A percentile compares a stretch with the other conserved stretches of the same genome.
Evolutionary conservation across 2,797 vertebrate species (phyloP).

Genomic region (Pseudomugil tenellus): DNA sequence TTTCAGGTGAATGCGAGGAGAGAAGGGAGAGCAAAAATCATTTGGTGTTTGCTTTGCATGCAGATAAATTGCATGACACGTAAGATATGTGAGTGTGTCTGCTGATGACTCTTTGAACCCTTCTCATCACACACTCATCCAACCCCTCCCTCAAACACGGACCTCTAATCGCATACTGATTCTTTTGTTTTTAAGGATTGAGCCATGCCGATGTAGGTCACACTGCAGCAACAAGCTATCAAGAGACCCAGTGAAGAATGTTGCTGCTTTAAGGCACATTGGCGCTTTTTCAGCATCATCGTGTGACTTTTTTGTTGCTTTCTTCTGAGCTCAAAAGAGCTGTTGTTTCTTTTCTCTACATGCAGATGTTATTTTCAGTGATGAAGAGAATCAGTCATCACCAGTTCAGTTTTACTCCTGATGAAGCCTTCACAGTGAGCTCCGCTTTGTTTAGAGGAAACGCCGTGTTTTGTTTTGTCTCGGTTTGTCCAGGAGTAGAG

Average conservation of each 20-base stretch:
- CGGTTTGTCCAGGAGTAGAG: not conserved
- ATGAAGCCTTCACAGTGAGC: constrained; percentile 13
- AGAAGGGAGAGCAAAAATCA: not conserved
- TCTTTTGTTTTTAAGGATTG: constrained; percentile 36
- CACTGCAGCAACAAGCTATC: constrained; percentile 21
- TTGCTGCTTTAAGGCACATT: constrained; percentile 41
- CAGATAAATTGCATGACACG: not conserved
- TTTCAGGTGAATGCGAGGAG: too few relatives aligned
- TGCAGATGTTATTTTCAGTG: constrained; percentile 14
- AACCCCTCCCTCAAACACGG: constrained; percentile 1
- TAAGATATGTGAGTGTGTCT: not conserved
- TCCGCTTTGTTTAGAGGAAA: constrained; percentile 38
- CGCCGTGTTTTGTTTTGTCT: constrained; percentile 7
- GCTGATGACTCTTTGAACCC: constrained; percentile 19
- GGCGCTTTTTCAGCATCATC: constrained; percentile 28
- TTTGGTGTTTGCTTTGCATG: not conserved
- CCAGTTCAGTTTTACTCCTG: constrained; percentile 62
- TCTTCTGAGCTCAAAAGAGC: constrained; percentile 34
- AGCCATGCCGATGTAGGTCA: constrained; percentile 52
- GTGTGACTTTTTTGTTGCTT: constrained; percentile 22
- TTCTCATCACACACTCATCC: constrained; percentile 3
- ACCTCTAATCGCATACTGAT: constrained; percentile 46
- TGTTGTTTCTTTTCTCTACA: constrained; percentile 25
- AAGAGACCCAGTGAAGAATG: constrained; percentile 28
- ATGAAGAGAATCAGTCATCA: constrained; percentile 44